Conservation (phyloP, 2,888 invertebrate species). For the Andrena bicolor region DNA sequence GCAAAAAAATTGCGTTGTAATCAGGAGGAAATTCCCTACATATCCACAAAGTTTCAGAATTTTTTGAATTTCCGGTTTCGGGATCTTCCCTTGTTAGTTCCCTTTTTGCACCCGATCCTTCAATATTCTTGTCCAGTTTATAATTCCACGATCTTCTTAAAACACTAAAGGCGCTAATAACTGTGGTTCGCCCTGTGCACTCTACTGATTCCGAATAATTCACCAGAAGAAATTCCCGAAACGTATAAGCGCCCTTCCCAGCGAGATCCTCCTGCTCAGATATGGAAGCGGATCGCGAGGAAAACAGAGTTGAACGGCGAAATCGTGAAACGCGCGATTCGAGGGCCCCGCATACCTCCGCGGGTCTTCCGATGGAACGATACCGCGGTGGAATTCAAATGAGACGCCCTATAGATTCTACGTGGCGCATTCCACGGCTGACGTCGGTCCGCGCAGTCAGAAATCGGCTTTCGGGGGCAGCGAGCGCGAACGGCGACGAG, state of each 20-base stretch:
- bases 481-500: constrained; percentile 18
- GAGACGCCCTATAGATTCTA: constrained; percentile 58
- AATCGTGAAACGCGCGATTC: constrained; percentile 52
- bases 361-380: constrained; percentile 75
- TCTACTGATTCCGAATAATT: constrained; percentile 13
- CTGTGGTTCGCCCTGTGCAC: no score
- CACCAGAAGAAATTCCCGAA: constrained; percentile 27
- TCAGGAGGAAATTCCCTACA: no score
- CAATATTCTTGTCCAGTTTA: no score
- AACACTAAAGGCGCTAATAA: no score
- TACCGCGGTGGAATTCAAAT: constrained; percentile 78
- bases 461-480: not conserved
- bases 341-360: constrained; percentile 59
- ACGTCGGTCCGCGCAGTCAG: constrained; percentile 65
- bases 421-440: constrained; percentile 57
- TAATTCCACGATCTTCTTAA: no score
- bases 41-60: no score
- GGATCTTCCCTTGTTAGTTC: no score
- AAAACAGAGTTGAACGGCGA: constrained; percentile 34
- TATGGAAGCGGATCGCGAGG: constrained; percentile 17
- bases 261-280: constrained; percentile 21
- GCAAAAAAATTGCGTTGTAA: no score
- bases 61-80: no score
- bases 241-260: not conserved
- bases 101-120: no score